These are phyloP conservation scores for Myoxocephalus aenaeus DNA, from an alignment of 2,797 vertebrate genomes.

Conservation along the genomic window DNA sequence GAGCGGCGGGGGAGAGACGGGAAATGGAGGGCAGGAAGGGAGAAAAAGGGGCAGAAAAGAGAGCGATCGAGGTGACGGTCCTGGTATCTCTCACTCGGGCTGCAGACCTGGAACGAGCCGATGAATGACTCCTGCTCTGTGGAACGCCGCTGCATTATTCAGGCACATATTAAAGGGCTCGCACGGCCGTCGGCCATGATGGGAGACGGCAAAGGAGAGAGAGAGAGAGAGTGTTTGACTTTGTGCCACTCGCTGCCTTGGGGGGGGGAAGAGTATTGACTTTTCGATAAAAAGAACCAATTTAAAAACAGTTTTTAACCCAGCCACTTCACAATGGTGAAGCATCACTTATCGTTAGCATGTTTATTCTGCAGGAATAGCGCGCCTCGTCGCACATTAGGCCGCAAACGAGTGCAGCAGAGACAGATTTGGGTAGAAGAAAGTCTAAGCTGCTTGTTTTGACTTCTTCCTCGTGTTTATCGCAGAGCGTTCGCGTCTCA, in stretches of 20 bases:
- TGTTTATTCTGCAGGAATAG: background rate
- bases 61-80: slow-evolving; percentile 29
- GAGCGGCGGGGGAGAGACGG: slow-evolving; percentile 28
- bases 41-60: slow-evolving; percentile 13
- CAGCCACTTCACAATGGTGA: background rate
- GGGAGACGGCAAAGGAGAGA: slow-evolving; percentile 15
- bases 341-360: background rate
- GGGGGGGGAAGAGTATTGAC: background rate
- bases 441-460: background rate
- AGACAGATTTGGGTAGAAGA: background rate
- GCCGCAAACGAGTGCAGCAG: background rate
- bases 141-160: slow-evolving; percentile 69
- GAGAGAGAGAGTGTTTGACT: no score
- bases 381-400: background rate
- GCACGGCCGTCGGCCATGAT: slow-evolving; percentile 52
- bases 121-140: slow-evolving; percentile 38
- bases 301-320: slow-evolving; percentile 10
- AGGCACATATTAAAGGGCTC: slow-evolving; percentile 69
- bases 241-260: background rate
- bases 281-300: slow-evolving; percentile 10
- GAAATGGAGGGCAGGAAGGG: slow-evolving; percentile 22
- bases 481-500: background rate
- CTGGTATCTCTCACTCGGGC: slow-evolving; percentile 30
- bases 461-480: background rate
- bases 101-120: slow-evolving; percentile 35